Conservation (phyloP, 2,888 invertebrate genomes). For the Prosopocoilus inquinatus region DNA sequence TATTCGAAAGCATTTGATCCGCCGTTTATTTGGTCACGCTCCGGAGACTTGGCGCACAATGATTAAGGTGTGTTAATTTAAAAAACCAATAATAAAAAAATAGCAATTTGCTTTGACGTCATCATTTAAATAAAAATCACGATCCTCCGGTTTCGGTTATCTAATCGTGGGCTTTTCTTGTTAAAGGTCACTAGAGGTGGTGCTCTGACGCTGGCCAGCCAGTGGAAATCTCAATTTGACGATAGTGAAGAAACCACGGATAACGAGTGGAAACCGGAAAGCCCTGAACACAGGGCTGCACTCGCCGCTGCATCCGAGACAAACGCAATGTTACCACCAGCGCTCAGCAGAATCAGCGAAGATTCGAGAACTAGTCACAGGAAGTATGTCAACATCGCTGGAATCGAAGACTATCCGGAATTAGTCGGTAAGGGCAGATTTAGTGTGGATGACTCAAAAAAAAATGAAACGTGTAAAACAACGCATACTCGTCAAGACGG, state of each 20-base stretch:
- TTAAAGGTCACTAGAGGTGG: constrained; percentile 79
- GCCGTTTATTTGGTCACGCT: no score
- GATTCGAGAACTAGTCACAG: constrained; percentile 52
- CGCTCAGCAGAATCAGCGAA: constrained; percentile 53
- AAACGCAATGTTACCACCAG: constrained; percentile 39
- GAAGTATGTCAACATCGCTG: constrained; percentile 74
- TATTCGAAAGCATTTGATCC: no score
- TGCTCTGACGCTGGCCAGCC: constrained; percentile 85
- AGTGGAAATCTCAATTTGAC: constrained; percentile 95
- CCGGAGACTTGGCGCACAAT: no score
- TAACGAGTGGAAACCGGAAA: constrained; percentile 90
- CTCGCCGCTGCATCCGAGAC: constrained; percentile 40
- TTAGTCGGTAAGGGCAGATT: constrained; percentile 49
- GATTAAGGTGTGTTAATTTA: no score
- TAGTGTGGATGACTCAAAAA: no score
- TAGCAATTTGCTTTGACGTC: no score
- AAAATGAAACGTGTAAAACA: no score
- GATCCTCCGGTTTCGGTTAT: not conserved
- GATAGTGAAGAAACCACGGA: constrained; percentile 94
- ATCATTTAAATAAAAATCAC: no score
- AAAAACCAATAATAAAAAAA: no score
- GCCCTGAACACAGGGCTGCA: constrained; percentile 56
- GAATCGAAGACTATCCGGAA: constrained; percentile 75
- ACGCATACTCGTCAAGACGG: no score
- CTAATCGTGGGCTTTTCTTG: not conserved